Evolutionary conservation across 64 coral and sea anemone genomes (phyloP).

Genomic region (Platygyra sinensis): DNA sequence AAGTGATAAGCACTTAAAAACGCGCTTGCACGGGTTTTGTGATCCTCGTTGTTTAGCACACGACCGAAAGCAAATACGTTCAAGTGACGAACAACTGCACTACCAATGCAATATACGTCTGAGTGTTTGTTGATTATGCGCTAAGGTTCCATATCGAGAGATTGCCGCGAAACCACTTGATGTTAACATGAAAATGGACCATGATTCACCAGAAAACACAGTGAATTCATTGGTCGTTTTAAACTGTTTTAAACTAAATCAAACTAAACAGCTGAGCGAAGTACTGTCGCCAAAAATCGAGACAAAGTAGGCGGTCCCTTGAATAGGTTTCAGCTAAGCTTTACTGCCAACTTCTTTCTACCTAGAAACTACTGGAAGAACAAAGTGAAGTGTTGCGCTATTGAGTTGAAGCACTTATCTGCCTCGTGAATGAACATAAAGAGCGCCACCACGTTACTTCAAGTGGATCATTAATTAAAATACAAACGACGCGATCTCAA

Average conservation of each 20-base stretch:
- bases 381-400: not conserved
- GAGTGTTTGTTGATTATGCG: constrained; percentile 37
- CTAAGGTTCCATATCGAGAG: not conserved
- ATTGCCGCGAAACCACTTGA: not conserved
- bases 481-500: constrained; percentile 12
- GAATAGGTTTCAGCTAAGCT: not conserved
- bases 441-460: not conserved
- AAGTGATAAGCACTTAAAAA: not conserved
- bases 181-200: not conserved
- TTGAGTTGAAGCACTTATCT: constrained; percentile 1
- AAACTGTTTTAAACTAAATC: too few relatives aligned
- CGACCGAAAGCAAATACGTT: constrained; percentile 53
- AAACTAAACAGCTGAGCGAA: not conserved
- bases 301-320: not conserved
- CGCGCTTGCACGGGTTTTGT: not conserved
- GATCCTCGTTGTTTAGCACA: constrained; percentile 26
- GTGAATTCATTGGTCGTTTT: too few relatives aligned
- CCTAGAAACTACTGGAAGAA: not conserved
- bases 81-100: constrained; percentile 21
- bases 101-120: constrained; percentile 1
- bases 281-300: not conserved
- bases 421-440: constrained; percentile 32
- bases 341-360: not conserved
- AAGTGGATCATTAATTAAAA: constrained; percentile 43
- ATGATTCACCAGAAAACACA: not conserved